Conservation (phyloP, 2,888 invertebrate species). For the Aspidiotus rigidus region DNA sequence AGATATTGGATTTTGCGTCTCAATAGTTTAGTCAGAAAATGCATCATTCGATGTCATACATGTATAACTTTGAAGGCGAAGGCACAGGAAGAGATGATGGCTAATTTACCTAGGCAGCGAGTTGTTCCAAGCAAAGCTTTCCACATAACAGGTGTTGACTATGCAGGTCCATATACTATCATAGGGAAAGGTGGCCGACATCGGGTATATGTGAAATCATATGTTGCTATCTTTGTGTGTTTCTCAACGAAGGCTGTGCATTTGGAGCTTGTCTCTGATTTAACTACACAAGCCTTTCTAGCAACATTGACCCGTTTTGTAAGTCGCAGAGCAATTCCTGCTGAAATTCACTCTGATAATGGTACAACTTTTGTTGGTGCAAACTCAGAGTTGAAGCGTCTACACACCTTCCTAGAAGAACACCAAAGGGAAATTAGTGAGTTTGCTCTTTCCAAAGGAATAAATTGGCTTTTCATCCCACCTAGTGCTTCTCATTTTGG, state of each 20-base stretch:
- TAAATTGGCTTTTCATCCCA: neutral
- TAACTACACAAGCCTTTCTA: conserved; percentile 27
- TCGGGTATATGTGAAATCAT: conserved; percentile 26
- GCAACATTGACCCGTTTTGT: conserved; percentile 34
- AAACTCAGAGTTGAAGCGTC: neutral
- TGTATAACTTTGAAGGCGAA: neutral
- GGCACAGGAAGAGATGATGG: conserved; percentile 38
- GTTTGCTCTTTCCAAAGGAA: neutral
- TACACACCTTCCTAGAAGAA: neutral
- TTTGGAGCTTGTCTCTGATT: conserved; percentile 34
- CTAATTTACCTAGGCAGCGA: conserved; percentile 38
- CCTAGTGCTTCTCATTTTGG: conserved; percentile 7
- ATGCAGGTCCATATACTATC: conserved; percentile 32
- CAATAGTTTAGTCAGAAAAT: neutral
- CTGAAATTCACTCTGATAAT: conserved; percentile 36
- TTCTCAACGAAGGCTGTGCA: conserved; percentile 35
- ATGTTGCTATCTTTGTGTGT: conserved; percentile 36
- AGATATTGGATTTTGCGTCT: conserved; percentile 2
- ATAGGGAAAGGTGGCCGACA: conserved; percentile 7
- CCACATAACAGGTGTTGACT: conserved; percentile 34
- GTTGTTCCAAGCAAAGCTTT: conserved; percentile 35
- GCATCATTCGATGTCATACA: neutral
- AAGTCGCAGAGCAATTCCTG: conserved; percentile 31
- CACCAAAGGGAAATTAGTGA: neutral
- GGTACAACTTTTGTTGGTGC: conserved; percentile 31